These are phyloP conservation scores for Drosophila eugracilis DNA, from an alignment of 1,140 invertebrate species.

Conservation along the genomic window DNA sequence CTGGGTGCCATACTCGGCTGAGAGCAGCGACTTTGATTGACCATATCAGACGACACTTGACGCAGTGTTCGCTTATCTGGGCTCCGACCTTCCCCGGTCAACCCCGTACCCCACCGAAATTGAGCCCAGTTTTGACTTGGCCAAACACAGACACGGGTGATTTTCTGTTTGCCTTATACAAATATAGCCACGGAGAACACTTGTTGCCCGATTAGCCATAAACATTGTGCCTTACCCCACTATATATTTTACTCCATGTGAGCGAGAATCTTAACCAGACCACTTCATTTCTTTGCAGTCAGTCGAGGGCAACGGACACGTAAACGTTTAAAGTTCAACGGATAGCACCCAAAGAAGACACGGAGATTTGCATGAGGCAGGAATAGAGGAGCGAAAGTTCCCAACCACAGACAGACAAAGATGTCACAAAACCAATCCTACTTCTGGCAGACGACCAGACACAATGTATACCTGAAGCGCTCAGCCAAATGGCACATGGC, in stretches of 20 bases:
- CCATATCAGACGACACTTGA: slow-evolving; percentile 70
- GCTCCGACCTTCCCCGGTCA: slow-evolving; percentile 28
- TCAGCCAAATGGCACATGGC: slow-evolving; percentile 81
- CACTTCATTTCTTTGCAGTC: slow-evolving; percentile 60
- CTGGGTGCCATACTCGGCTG: not conserved
- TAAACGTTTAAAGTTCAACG: slow-evolving; percentile 26
- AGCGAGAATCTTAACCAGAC: slow-evolving; percentile 25
- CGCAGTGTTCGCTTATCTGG: slow-evolving; percentile 69
- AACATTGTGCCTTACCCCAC: slow-evolving; percentile 19
- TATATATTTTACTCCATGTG: slow-evolving; percentile 26
- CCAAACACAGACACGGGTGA: slow-evolving; percentile 43
- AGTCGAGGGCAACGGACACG: slow-evolving; percentile 58
- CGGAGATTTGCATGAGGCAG: slow-evolving; percentile 32
- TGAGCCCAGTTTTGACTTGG: slow-evolving; percentile 30
- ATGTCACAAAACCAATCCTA: slow-evolving; percentile 85
- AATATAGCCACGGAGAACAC: slow-evolving; percentile 52
- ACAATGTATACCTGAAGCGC: slow-evolving; percentile 82
- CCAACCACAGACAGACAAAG: slow-evolving; percentile 44
- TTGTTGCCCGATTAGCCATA: slow-evolving; percentile 64
- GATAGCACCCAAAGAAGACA: not conserved
- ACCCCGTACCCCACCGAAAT: not conserved
- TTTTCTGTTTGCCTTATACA: slow-evolving; percentile 47
- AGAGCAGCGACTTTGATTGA: slow-evolving; percentile 39
- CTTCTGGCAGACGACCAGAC: slow-evolving; percentile 84
- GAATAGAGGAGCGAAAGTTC: slow-evolving; percentile 19